These are phyloP conservation scores for Oenanthe oenanthe DNA, from an alignment of 2,113 vertebrate genomes.

Conservation along the genomic window DNA sequence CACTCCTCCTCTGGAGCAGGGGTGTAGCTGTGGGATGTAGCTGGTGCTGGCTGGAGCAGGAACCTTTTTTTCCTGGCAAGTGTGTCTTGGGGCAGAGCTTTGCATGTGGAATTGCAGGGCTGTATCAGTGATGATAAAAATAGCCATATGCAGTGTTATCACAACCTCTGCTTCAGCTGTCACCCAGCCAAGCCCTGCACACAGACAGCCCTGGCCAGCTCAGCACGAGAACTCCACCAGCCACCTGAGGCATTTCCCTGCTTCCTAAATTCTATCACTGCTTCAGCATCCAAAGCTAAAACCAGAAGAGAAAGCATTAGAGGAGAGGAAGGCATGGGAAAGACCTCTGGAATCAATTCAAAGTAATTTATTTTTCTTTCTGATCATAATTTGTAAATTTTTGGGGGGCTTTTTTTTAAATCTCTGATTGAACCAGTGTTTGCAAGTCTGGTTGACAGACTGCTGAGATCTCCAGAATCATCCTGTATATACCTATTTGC, in stretches of 20 bases:
- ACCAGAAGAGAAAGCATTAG: neutral
- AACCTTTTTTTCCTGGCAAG: neutral
- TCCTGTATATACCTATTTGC: neutral
- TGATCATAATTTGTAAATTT: neutral
- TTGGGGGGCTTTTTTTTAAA: accelerated
- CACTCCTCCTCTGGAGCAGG: neutral
- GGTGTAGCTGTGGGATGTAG: neutral
- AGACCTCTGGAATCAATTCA: neutral
- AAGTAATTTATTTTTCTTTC: neutral
- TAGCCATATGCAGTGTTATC: slow-evolving; percentile 39
- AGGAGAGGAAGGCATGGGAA: neutral
- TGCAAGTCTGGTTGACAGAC: neutral
- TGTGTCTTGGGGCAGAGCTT: neutral
- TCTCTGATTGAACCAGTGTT: neutral
- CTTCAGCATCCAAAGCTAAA: neutral
- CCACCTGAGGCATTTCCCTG: neutral
- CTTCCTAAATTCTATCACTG: neutral
- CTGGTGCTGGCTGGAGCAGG: neutral
- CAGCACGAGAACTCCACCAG: neutral
- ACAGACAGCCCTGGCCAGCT: neutral
- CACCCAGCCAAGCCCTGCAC: neutral
- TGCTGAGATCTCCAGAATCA: neutral
- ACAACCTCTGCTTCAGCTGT: slow-evolving; percentile 29
- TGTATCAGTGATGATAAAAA: slow-evolving; percentile 37
- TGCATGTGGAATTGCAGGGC: neutral